Conservation (phyloP, 2,797 vertebrate genomes). For the Anas flavirostris region DNA sequence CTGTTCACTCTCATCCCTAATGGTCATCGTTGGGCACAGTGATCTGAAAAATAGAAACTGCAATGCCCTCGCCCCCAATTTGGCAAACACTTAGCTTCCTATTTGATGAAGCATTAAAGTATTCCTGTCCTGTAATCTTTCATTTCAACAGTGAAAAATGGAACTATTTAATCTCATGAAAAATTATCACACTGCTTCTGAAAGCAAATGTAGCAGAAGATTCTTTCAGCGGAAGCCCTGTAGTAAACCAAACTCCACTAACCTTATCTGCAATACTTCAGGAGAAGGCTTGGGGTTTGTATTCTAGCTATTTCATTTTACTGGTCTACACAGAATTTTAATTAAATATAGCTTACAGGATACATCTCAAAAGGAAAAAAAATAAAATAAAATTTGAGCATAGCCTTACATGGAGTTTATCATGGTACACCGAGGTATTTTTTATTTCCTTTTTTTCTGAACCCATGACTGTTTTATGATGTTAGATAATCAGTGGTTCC, state of each 20-base stretch:
- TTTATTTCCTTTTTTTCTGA: conserved; percentile 49
- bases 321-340: conserved; percentile 56
- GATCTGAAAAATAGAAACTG: conserved; percentile 10
- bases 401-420: conserved; percentile 10
- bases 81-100: conserved; percentile 28
- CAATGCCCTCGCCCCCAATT: not conserved
- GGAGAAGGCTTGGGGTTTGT: not conserved
- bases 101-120: conserved; percentile 28
- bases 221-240: not conserved
- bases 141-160: conserved; percentile 16
- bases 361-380: conserved; percentile 34
- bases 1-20: conserved; percentile 2
- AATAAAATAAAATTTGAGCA: conserved; percentile 66
- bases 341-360: conserved; percentile 46
- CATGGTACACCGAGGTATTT: conserved; percentile 29
- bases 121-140: conserved; percentile 20
- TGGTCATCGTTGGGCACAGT: not conserved
- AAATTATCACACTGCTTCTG: not conserved
- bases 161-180: conserved; percentile 4
- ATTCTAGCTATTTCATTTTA: conserved; percentile 40
- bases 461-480: not conserved
- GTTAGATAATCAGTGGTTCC: conserved; percentile 31
- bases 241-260: not conserved
- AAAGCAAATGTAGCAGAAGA: conserved; percentile 1
- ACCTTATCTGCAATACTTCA: not conserved